Evolutionary conservation across 2,888 invertebrate species (phyloP), one percentile per base, ranked within the genome.

Genomic region (Boloria selene): DNA sequence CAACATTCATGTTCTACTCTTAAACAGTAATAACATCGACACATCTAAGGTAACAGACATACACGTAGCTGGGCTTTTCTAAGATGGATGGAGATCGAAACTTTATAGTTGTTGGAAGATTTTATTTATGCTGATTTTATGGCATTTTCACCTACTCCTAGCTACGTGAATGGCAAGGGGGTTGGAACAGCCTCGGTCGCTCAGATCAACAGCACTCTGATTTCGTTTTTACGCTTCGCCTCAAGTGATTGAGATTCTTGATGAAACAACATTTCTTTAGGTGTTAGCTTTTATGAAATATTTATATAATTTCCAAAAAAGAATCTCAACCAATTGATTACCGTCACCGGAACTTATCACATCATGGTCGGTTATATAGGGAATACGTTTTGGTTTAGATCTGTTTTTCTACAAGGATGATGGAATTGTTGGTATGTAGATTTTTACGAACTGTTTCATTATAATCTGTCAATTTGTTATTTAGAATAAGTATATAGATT

Each of bases 181-280:
- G 73, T 79, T 80, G 81, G 83, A 82, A 86, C 86, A 87, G 84
- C 83, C 88, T 84, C 87, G 83, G 77, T 76, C 72, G 77, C 71
- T 60, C 26, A 26, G 53, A 59, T 47, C 42, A 49, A 42, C 51
- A 16, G 56, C 62, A 52, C 49, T 49, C 56, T 13, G 18, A 55
- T 44, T 50, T 22, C 22, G 58, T 49, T 13, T 5, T 22, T 22
- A 13, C 22, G n/a, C n/a, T 55, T 44, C 3, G 13, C 26, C 14
- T 52, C 2, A 52, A 14, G 31, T 56, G 22, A 1, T 18, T n/a
- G 44, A 44, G n/a, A 7, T 7, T 55, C 22, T n/a, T 56, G 22
- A 10, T 45, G 13, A 14, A 55, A 55, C 42, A 14, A 42, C 17
- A 7, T 42, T 45, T 56, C 13, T 22, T 4, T 45, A 44, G 18